Evolutionary conservation across 2,888 invertebrate species (phyloP).

Genomic region (Eilema caniola): DNA sequence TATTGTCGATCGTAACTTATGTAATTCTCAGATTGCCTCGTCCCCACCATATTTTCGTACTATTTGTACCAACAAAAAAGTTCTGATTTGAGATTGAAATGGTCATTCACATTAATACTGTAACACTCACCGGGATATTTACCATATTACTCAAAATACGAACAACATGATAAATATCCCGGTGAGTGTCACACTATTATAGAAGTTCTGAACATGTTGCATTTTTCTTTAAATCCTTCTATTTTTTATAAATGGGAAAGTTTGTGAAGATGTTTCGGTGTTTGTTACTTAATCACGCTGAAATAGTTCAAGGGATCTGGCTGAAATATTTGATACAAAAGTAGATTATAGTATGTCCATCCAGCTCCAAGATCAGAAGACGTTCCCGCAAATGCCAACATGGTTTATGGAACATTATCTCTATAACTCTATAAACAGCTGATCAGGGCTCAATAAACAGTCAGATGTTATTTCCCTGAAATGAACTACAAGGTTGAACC

Average conservation of each 20-base stretch:
- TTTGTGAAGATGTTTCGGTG: not conserved
- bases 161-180: no score
- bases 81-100: not conserved
- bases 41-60: conserved; percentile 24
- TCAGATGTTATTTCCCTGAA: conserved; percentile 18
- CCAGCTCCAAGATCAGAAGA: no score
- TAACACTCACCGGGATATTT: no score
- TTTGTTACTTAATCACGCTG: not conserved
- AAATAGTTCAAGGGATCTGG: not conserved
- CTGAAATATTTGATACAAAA: no score
- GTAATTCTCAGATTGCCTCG: conserved; percentile 29
- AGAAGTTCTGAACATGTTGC: no score
- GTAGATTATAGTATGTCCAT: no score
- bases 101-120: no score
- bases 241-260: not conserved
- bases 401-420: not conserved
- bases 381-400: not conserved
- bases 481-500: conserved; percentile 30
- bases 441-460: not conserved
- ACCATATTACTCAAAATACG: no score
- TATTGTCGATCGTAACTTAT: conserved; percentile 47
- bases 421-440: not conserved
- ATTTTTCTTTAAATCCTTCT: not conserved
- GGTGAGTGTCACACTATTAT: no score
- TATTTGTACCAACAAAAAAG: conserved; percentile 14